Evolutionary conservation across 2,888 invertebrate genomes (phyloP).

Genomic region (Parnassius glacialis): DNA sequence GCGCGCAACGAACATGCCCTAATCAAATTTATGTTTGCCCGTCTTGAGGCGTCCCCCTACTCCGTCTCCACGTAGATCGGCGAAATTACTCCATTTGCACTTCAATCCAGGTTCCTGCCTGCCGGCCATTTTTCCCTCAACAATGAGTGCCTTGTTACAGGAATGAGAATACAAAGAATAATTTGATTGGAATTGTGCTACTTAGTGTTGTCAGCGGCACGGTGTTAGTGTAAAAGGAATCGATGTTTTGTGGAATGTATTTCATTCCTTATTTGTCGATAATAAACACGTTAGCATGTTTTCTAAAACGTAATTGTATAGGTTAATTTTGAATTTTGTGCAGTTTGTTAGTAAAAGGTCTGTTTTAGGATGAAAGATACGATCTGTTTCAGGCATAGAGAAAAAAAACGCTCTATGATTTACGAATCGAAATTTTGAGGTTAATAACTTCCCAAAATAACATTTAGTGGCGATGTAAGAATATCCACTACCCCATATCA

Average conservation of each 20-base stretch:
- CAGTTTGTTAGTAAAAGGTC: too few species aligned
- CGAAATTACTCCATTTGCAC: conserved; percentile 77
- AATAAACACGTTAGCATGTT: too few species aligned
- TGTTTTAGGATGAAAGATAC: too few species aligned
- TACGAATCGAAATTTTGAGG: too few species aligned
- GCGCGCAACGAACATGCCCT: conserved; percentile 65
- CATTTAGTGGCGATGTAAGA: too few species aligned
- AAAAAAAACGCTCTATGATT: too few species aligned
- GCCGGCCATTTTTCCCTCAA: conserved; percentile 71
- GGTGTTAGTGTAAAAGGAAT: not conserved
- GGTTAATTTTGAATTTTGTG: too few species aligned
- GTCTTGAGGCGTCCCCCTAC: conserved; percentile 51
- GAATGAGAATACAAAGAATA: conserved; percentile 18
- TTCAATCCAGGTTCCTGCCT: conserved; percentile 76
- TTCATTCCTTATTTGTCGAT: too few species aligned
- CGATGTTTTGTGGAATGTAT: not conserved
- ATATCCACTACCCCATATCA: too few species aligned
- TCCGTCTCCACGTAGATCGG: conserved; percentile 39
- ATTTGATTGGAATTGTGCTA: conserved; percentile 21
- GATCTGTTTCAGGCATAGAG: too few species aligned
- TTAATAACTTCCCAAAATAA: too few species aligned
- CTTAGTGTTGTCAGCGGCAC: conserved; percentile 9
- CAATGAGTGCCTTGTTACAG: conserved; percentile 37
- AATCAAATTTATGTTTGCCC: conserved; percentile 77
- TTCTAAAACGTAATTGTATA: too few species aligned